Evolutionary conservation across 2,113 vertebrate genomes (phyloP).

Genomic region (Sinocyclocheilus grahami): DNA sequence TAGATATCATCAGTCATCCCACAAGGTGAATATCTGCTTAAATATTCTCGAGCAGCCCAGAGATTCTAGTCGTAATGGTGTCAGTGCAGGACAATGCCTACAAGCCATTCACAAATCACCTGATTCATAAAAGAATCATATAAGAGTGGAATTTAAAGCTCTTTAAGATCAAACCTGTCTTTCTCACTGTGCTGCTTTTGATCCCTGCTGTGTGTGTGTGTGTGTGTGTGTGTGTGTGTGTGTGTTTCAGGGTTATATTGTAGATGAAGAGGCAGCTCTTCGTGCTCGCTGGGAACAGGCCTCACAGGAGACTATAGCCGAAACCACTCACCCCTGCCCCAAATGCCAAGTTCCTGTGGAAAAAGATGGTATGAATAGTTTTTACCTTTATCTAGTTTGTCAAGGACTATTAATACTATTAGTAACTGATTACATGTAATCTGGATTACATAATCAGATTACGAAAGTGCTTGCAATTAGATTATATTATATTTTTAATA

Average conservation of each 20-base stretch:
- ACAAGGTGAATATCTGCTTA: background rate
- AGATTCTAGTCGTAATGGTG: background rate
- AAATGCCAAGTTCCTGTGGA: conserved; percentile 84
- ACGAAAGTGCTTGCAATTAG: background rate
- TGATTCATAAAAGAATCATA: conserved; percentile 21
- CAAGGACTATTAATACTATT: background rate
- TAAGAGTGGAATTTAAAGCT: background rate
- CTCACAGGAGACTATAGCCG: conserved; percentile 82
- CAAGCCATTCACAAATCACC: conserved; percentile 20
- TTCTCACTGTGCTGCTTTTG: background rate
- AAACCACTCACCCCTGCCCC: conserved; percentile 86
- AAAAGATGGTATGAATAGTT: conserved; percentile 79
- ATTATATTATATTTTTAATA: background rate
- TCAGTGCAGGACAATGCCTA: background rate
- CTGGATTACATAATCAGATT: background rate
- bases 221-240: background rate
- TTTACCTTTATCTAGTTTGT: background rate
- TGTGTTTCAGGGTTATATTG: conserved; percentile 74
- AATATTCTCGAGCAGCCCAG: background rate
- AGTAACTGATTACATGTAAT: background rate
- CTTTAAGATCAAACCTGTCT: background rate
- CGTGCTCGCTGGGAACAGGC: conserved; percentile 85
- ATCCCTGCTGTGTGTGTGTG: background rate
- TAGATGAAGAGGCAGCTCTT: conserved; percentile 78
- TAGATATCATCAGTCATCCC: conserved; percentile 25